Conservation (phyloP, 2,888 invertebrate species). For the Lithosia quadra region DNA sequence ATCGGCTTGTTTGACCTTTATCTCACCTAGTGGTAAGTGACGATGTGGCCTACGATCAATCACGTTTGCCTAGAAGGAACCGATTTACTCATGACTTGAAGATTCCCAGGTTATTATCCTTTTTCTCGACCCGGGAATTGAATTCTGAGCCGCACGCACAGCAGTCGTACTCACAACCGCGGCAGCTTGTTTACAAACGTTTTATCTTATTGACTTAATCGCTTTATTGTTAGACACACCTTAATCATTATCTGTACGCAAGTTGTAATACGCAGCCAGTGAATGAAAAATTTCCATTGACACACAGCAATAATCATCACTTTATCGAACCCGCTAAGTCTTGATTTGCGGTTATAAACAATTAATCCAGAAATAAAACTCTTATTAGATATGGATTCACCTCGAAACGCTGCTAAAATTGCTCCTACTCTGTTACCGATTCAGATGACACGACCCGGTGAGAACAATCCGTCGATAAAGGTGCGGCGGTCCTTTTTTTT, state of each 20-base stretch:
- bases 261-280: not conserved
- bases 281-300: not conserved
- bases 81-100: no score
- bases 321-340: not conserved
- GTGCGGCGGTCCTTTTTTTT: not conserved
- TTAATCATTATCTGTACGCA: slow-evolving; percentile 1
- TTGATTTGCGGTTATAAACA: not conserved
- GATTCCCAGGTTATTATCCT: no score
- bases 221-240: slow-evolving; percentile 2
- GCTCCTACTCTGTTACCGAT: no score
- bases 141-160: not conserved
- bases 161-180: not conserved
- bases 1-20: no score
- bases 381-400: no score
- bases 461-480: no score
- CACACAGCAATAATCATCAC: not conserved
- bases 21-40: no score
- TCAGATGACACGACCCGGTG: no score
- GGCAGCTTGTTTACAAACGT: not conserved
- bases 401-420: no score
- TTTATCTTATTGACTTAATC: not conserved
- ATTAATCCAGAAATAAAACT: no score
- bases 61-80: no score
- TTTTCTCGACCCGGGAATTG: not conserved
- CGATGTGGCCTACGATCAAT: no score